These are phyloP conservation scores for Rotaria socialis DNA, from an alignment of 2,888 invertebrate genomes.

Conservation along the genomic window DNA sequence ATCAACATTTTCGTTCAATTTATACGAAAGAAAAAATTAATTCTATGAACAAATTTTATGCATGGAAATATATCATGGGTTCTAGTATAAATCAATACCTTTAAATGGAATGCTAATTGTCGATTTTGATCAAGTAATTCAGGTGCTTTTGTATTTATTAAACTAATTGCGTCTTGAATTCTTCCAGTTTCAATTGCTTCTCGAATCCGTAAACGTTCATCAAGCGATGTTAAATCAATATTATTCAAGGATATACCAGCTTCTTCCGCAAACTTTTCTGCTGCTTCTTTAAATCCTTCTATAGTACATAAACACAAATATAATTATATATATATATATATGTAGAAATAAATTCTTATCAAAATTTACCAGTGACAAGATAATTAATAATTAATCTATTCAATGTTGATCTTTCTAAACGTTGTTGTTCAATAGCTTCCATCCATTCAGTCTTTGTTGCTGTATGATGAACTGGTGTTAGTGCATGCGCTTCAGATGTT, in stretches of 20 bases:
- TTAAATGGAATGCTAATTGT: slow-evolving; percentile 88
- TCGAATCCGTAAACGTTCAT: slow-evolving; percentile 72
- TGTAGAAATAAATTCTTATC: background rate
- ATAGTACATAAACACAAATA: background rate
- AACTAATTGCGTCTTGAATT: slow-evolving; percentile 83
- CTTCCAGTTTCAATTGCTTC: slow-evolving; percentile 86
- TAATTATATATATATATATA: no score
- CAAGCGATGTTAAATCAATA: slow-evolving; percentile 74
- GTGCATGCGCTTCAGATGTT: slow-evolving; percentile 30
- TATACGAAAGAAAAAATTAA: no score
- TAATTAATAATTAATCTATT: slow-evolving; percentile 97
- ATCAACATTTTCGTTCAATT: no score
- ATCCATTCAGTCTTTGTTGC: slow-evolving; percentile 68
- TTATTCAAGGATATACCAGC: slow-evolving; percentile 77
- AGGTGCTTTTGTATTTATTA: slow-evolving; percentile 88
- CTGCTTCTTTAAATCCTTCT: slow-evolving; percentile 76
- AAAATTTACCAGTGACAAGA: slow-evolving; percentile 79
- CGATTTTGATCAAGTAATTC: slow-evolving; percentile 88
- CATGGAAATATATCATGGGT: no score
- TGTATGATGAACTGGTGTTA: slow-evolving; percentile 37
- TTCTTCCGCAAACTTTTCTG: slow-evolving; percentile 89
- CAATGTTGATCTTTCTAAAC: slow-evolving; percentile 84
- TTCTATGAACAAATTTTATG: no score
- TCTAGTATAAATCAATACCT: background rate
- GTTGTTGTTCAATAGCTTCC: slow-evolving; percentile 69